phyloP scores from a whole-genome alignment of 37 sponge, comb jelly and placozoan species.

The Beroe forskalii region DNA sequence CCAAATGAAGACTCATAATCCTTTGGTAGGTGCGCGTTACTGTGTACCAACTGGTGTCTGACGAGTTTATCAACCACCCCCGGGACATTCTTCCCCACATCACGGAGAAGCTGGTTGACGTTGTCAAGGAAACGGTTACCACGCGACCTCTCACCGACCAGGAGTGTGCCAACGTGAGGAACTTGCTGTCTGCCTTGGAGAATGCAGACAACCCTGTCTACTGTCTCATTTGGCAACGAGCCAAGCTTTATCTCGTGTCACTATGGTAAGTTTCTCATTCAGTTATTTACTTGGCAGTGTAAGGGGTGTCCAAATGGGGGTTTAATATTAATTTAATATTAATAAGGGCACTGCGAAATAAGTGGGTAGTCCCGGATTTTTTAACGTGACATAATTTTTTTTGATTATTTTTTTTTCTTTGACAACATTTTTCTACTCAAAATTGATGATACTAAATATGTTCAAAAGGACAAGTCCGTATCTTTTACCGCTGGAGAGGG shows the following conservation, averaged over 20 bases:
- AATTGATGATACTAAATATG: too few relatives aligned
- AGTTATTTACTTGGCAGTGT: too few relatives aligned
- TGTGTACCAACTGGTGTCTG: constrained; percentile 45
- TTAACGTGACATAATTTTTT: too few relatives aligned
- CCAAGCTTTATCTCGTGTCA: constrained; percentile 16
- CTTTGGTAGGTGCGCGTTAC: constrained; percentile 25
- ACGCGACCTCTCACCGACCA: background rate
- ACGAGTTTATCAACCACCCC: constrained; percentile 49
- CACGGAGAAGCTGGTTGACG: constrained; percentile 25
- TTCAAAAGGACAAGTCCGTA: too few relatives aligned
- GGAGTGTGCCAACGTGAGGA: background rate
- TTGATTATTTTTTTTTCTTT: too few relatives aligned
- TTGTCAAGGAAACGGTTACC: constrained; percentile 32
- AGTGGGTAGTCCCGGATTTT: too few relatives aligned
- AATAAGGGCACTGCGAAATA: too few relatives aligned
- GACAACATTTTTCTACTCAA: too few relatives aligned
- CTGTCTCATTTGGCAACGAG: constrained; percentile 40
- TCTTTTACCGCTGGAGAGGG: too few relatives aligned
- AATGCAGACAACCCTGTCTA: constrained; percentile 9
- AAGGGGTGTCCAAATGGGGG: too few relatives aligned
- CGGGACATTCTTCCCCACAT: constrained; percentile 51
- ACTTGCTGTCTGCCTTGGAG: background rate
- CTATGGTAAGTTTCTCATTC: constrained; percentile 36
- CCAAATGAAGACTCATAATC: too few relatives aligned
- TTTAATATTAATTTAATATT: too few relatives aligned